Base-by-base conservation (phyloP, 2,113 vertebrate genomes). In the Oncorhynchus mykiss region DNA sequence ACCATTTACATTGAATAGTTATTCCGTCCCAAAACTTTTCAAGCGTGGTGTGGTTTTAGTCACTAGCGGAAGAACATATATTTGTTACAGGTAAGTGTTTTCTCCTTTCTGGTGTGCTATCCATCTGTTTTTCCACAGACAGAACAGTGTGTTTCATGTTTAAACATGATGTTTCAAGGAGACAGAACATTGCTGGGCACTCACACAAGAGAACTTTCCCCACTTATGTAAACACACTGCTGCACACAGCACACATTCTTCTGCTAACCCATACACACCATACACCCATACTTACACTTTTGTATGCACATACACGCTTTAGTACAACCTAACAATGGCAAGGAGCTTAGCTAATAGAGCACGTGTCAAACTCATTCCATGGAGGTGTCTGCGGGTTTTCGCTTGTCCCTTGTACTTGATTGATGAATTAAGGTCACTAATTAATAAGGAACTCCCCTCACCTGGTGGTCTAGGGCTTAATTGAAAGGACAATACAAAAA, bases 111-210 rank as follows among this genome's bases (percentile, higher is more conserved):
- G 57, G 78, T 34, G 72, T 73, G 75, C 62, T 48, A 85, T 83
- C 88, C 83, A 75, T 72, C 7, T 25, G 22, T 24, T 22, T 87
- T 85, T 75, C 79, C 67, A 77, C 70, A 85, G 75, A 84, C 83
- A 80, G 82, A 73, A 34, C 83, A 82, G 85, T 85, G 85, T 71
- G 3, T 65, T 29, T 39, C 80, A 80, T 82, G 76, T 80, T 78
- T 78, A 80, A 82, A 80, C 78, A 73, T 78, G 77, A 80, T 64
- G 77, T 74, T 79, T 85, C 78, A 87, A 85, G 82, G 81, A 87
- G 79, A 87, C 81, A 84, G 87, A 90, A 94, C 88, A 93, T 92
- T 90, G 77, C 72, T 72, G 67, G 92, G 89, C 91, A 86, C 74
- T 2, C 66, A 82, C 80, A 92, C 91, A 88, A 78, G 84, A 72